Evolutionary conservation across 1,140 invertebrate species (phyloP).

Genomic region (Chironomus striatipennis): DNA sequence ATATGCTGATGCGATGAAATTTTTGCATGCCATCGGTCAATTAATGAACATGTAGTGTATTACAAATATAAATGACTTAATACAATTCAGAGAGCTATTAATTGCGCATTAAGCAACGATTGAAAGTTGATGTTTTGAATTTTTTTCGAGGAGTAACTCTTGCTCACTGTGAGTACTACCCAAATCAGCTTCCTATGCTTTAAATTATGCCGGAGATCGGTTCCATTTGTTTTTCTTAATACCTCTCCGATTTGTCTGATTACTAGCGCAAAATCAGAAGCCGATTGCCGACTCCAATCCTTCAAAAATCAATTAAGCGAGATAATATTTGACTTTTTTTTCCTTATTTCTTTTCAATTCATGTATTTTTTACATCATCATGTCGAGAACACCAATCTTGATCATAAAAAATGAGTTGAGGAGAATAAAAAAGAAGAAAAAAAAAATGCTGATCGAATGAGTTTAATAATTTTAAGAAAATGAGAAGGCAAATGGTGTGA

Average conservation of each 20-base stretch:
- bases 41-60: neutral
- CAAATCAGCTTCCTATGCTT: conserved; percentile 4
- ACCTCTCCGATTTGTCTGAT: too few species aligned
- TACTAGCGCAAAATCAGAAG: neutral
- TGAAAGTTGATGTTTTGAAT: neutral
- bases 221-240: too few species aligned
- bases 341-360: neutral
- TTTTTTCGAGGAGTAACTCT: neutral
- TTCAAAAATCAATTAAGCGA: conserved; percentile 9
- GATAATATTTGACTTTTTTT: conserved; percentile 7
- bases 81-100: conserved; percentile 12
- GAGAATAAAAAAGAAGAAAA: neutral
- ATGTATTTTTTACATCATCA: neutral
- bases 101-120: conserved; percentile 2
- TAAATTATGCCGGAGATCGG: neutral
- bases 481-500: neutral
- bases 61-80: conserved; percentile 8
- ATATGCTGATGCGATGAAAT: conserved; percentile 5
- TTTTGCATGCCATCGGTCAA: conserved; percentile 15
- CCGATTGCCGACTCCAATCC: neutral
- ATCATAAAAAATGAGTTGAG: neutral
- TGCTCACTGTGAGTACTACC: neutral
- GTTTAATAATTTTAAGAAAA: conserved; percentile 18
- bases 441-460: conserved; percentile 19
- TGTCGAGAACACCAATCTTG: neutral